A percentile compares a stretch with the other conserved stretches of the same genome.
Conservation (phyloP, 2,797 vertebrate genomes). For the Antennarius maculatus region DNA sequence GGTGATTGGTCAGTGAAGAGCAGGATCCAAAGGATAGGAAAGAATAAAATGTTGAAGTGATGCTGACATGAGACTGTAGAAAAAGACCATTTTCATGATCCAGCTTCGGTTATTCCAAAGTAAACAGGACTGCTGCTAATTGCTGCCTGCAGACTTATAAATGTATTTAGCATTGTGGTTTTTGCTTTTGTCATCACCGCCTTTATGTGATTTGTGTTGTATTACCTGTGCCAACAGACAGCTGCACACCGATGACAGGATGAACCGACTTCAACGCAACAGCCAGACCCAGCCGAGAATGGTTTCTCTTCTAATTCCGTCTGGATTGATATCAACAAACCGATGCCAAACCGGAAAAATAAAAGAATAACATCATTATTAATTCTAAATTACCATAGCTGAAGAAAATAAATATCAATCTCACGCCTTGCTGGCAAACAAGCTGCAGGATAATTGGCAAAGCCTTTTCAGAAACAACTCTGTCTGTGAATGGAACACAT, state of each 20-base stretch:
- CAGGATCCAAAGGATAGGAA: constrained; percentile 10
- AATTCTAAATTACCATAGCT: constrained; percentile 59
- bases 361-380: constrained; percentile 60
- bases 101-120: constrained; percentile 1
- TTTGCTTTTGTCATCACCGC: background rate
- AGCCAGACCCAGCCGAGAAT: constrained; percentile 48
- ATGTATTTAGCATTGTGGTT: constrained; percentile 3
- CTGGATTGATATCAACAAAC: constrained; percentile 56
- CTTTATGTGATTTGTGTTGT: constrained; percentile 9
- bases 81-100: background rate
- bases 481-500: constrained; percentile 10
- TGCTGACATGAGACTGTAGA: background rate
- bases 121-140: background rate
- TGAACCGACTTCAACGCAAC: constrained; percentile 27
- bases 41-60: background rate
- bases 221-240: background rate
- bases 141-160: background rate
- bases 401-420: constrained; percentile 54
- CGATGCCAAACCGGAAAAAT: constrained; percentile 40
- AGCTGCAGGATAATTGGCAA: constrained; percentile 57
- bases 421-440: constrained; percentile 40
- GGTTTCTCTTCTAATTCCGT: constrained; percentile 58
- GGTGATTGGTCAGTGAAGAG: constrained; percentile 27
- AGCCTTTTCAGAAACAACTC: constrained; percentile 8
- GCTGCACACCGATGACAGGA: constrained; percentile 2